Percentiles rank a stretch among this genome's conserved stretches.
These are phyloP conservation scores for Ommatoiulus sabulosus DNA, from an alignment of 2,888 invertebrate species.

Conservation along the genomic window DNA sequence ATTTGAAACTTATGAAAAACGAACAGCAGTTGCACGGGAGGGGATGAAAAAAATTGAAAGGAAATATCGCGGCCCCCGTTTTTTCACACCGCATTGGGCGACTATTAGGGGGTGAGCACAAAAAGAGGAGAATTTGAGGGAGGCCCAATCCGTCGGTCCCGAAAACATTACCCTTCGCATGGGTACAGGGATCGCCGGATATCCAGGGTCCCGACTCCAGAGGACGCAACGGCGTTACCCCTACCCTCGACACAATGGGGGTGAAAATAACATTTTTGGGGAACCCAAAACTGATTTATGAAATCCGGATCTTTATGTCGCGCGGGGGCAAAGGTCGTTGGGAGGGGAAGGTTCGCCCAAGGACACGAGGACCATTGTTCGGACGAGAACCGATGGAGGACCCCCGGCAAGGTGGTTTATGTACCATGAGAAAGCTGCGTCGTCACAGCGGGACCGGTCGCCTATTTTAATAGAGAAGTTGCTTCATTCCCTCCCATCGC, in stretches of 20 bases:
- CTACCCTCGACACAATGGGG: not conserved
- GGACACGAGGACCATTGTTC: conserved; percentile 4
- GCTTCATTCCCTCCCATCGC: not conserved
- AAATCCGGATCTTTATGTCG: not conserved
- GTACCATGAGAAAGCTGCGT: not conserved
- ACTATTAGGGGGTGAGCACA: not conserved
- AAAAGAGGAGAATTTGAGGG: not conserved
- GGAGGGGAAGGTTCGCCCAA: not conserved
- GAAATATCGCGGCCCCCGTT: not conserved
- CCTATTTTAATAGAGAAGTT: not conserved
- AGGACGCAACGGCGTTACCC: not conserved
- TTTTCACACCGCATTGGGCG: not conserved
- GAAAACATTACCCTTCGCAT: not conserved
- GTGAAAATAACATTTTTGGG: not conserved
- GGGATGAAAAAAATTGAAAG: conserved; percentile 28
- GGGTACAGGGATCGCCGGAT: not conserved
- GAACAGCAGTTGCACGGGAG: conserved; percentile 24
- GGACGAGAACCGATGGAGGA: conserved; percentile 13
- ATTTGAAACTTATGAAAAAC: conserved; percentile 17
- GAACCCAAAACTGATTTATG: conserved; percentile 31
- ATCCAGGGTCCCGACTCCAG: not conserved
- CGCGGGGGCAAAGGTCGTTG: not conserved
- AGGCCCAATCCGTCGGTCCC: not conserved
- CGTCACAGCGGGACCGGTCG: not conserved
- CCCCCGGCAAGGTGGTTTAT: not conserved